Base-by-base conservation (phyloP, 2,113 vertebrate species). In the Cyprinodon tularosa region DNA sequence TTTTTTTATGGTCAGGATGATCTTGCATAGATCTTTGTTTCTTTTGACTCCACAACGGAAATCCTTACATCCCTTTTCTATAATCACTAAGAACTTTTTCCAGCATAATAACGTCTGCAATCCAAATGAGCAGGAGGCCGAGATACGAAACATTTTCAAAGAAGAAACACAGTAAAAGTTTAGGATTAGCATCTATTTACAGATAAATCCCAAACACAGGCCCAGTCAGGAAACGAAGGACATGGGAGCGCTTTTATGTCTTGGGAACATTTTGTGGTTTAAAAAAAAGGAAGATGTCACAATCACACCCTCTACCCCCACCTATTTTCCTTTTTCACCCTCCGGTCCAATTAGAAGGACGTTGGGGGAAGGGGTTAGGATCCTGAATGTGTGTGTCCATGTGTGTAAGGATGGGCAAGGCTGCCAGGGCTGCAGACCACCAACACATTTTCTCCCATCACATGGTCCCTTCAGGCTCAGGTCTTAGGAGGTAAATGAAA, bases 311-410 rank as follows among this genome's bases (percentile, higher is more conserved):
- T 83, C 85, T 69, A 66, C 65, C 66, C 72, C 68, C 79, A 44
- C 71, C 68, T 42, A 72, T 85, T 88, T 84, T 85, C 79, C 87
- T 44, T 74, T 38, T 77, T 79, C 83, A 77, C 81, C 74, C 89
- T 82, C 37, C 69, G 85, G 91, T 87, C 91, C 92, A 94, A 94
- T 94, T 94, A 94, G 90, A 90, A 89, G 86, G 89, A 91, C 86
- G 87, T 87, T 71, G 78, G 80, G 48, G 79, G 82, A 86, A 90
- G 84, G 81, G 79, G 83, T 74, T 17, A 22, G 48, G 71, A 45
- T 62, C 39, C n/a, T 36, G 37, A 47, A 76, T 61, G 66, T 68
- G 67, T 77, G 61, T 77, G 50, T 66, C n/a, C 68, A 37, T 80
- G 75, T 79, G 82, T 71, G 79, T 71, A 22, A 67, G 77, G 5